phyloP scores from a whole-genome alignment of 2,888 invertebrate genomes.

The Punctoribates punctum region DNA sequence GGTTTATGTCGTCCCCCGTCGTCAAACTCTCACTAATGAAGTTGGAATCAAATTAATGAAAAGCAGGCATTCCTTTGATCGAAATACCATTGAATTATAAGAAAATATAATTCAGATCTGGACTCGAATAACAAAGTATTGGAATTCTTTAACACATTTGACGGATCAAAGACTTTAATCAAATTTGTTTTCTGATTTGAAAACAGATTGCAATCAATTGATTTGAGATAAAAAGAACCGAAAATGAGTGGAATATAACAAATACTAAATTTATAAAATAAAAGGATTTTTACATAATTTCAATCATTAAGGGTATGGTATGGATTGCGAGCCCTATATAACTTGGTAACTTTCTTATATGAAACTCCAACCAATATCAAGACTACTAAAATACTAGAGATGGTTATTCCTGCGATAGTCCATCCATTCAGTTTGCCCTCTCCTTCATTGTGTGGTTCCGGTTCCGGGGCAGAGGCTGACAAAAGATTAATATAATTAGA shows the following conservation, averaged over 20 bases:
- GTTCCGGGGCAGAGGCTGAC: neutral
- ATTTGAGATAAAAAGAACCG: neutral
- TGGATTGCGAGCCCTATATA: conserved; percentile 23
- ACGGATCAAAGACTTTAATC: too few species aligned
- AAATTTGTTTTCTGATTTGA: neutral
- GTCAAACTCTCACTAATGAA: too few species aligned
- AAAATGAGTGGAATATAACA: neutral
- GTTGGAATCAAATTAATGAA: too few species aligned
- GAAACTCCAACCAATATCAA: neutral
- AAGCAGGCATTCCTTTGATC: too few species aligned
- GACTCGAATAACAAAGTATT: too few species aligned
- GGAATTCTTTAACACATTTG: too few species aligned
- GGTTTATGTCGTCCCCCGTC: too few species aligned
- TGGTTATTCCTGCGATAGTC: conserved; percentile 4
- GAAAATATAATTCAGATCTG: too few species aligned
- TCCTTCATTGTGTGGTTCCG: neutral
- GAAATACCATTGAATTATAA: too few species aligned
- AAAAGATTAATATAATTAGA: neutral
- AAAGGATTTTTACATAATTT: too few species aligned
- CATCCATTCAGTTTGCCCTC: neutral
- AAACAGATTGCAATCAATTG: neutral
- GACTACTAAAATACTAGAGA: neutral
- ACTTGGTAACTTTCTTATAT: conserved; percentile 7
- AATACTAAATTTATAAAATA: too few species aligned
- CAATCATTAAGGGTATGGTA: conserved; percentile 18